These are phyloP conservation scores for Apis florea DNA, from an alignment of 1,140 invertebrate species.

Conservation along the genomic window DNA sequence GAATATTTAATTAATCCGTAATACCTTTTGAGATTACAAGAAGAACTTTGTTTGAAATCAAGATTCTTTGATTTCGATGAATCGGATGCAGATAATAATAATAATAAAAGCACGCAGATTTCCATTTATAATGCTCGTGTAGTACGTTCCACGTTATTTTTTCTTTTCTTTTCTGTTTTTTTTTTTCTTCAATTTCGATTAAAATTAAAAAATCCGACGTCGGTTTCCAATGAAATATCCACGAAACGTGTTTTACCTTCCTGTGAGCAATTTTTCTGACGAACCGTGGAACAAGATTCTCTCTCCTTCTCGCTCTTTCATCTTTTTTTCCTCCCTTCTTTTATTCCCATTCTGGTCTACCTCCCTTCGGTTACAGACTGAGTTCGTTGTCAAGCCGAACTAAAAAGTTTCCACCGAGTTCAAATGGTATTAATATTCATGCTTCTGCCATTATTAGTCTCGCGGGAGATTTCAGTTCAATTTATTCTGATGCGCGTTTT, in stretches of 20 bases:
- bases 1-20: background rate
- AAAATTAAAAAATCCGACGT: background rate
- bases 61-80: background rate
- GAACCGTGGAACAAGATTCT: background rate
- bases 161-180: background rate
- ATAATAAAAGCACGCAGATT: background rate
- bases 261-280: background rate
- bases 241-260: background rate
- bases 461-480: constrained; percentile 38
- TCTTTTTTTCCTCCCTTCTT: background rate
- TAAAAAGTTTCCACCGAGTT: constrained; percentile 28
- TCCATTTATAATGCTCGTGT: background rate
- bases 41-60: too few species aligned
- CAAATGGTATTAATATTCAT: constrained; percentile 48
- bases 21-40: background rate
- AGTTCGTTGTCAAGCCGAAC: constrained; percentile 31
- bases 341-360: background rate
- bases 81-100: background rate
- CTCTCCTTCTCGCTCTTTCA: background rate
- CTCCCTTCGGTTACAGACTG: constrained; percentile 21
- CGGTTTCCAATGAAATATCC: constrained; percentile 12
- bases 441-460: constrained; percentile 41
- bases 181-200: background rate
- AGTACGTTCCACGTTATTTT: background rate
- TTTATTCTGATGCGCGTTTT: constrained; percentile 44